Percentiles rank a stretch among this genome's conserved stretches.
phyloP scores from a whole-genome alignment of 2,113 vertebrate genomes.

The cattle (Bos taurus) region DNA sequence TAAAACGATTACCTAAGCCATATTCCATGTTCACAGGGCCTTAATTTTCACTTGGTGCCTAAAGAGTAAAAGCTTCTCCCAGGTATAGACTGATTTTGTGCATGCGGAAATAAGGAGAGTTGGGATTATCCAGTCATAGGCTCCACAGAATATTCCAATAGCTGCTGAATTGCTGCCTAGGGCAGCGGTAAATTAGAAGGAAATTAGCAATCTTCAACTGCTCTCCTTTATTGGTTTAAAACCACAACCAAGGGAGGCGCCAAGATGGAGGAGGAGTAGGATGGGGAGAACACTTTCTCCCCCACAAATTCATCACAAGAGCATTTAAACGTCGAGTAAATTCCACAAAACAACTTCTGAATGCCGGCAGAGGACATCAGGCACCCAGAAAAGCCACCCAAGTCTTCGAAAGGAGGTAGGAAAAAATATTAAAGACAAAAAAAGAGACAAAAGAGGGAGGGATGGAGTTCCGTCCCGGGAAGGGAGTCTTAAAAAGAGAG shows the following conservation, averaged over 20 bases:
- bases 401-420: too few relatives aligned
- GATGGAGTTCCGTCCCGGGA: too few relatives aligned
- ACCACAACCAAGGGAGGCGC: not conserved
- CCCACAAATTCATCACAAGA: too few relatives aligned
- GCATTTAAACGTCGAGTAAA: too few relatives aligned
- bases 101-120: not conserved
- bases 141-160: not conserved
- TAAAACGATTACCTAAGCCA: not conserved
- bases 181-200: not conserved
- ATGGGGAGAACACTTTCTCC: too few relatives aligned
- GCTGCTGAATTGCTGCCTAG: not conserved
- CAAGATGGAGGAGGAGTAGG: too few relatives aligned
- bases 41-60: not conserved
- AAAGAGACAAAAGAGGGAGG: too few relatives aligned
- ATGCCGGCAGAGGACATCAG: too few relatives aligned
- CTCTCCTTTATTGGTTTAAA: not conserved
- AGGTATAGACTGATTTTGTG: not conserved
- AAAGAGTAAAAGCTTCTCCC: not conserved
- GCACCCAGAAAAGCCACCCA: too few relatives aligned
- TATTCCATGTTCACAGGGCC: not conserved
- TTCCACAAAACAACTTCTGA: too few relatives aligned
- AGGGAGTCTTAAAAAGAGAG: too few relatives aligned
- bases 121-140: not conserved
- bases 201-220: not conserved
- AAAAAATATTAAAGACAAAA: too few relatives aligned